Percentiles rank a stretch among this genome's conserved stretches.
Conservation (phyloP, 2,113 vertebrate species). For the Mastomys coucha region DNA sequence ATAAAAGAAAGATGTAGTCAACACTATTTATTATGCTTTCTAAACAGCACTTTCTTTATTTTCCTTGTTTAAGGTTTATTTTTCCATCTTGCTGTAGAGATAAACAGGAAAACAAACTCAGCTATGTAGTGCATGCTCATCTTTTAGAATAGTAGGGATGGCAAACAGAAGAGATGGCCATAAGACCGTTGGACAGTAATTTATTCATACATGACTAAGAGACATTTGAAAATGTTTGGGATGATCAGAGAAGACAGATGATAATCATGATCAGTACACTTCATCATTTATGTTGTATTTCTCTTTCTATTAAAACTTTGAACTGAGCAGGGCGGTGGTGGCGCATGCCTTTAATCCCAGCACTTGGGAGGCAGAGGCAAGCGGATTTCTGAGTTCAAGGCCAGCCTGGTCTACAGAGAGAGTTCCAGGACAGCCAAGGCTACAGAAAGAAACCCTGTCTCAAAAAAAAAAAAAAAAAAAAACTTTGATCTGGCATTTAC, state of each 20-base stretch:
- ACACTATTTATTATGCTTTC: slow-evolving; percentile 62
- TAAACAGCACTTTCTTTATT: slow-evolving; percentile 42
- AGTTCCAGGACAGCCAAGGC: no score
- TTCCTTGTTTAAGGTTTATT: slow-evolving; percentile 64
- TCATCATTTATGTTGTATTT: slow-evolving; percentile 1
- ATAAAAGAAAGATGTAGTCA: slow-evolving; percentile 73
- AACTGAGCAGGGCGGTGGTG: no score
- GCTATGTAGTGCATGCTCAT: neutral
- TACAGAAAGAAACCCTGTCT: no score
- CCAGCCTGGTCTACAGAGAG: no score
- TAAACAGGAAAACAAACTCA: slow-evolving; percentile 31
- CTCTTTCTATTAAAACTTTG: slow-evolving; percentile 5
- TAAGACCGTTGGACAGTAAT: neutral
- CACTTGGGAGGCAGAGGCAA: no score
- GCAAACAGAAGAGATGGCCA: neutral
- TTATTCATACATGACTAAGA: neutral
- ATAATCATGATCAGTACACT: neutral
- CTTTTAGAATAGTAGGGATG: neutral
- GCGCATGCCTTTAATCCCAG: no score
- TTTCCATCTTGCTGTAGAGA: slow-evolving; percentile 45
- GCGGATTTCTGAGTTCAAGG: no score
- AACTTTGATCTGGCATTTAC: slow-evolving; percentile 1
- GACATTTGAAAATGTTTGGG: neutral
- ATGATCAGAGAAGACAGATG: neutral
- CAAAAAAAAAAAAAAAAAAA: no score